These are phyloP conservation scores for Drosophila falleni DNA, from an alignment of 2,888 invertebrate genomes.

Conservation along the genomic window DNA sequence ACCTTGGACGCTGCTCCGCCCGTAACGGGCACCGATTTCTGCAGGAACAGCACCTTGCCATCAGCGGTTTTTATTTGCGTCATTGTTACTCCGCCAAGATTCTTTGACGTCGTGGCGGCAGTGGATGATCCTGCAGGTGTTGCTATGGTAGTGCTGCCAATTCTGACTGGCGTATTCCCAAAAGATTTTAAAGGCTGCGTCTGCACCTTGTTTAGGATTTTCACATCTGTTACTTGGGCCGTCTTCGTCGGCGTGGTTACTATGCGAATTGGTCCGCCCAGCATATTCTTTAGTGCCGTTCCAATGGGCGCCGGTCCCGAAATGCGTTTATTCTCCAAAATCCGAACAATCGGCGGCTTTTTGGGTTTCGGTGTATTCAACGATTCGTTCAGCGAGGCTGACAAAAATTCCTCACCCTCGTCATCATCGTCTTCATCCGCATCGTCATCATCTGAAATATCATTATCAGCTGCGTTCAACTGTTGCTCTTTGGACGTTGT, in stretches of 20 bases:
- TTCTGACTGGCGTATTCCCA: constrained; percentile 44
- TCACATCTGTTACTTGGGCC: constrained; percentile 51
- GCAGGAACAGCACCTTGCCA: constrained; percentile 86
- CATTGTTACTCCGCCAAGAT: constrained; percentile 52
- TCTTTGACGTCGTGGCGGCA: constrained; percentile 49
- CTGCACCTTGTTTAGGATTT: constrained; percentile 63
- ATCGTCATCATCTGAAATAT: constrained; percentile 43
- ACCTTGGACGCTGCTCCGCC: constrained; percentile 16
- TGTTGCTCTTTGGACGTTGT: constrained; percentile 59
- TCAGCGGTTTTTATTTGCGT: constrained; percentile 81
- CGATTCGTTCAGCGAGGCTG: constrained; percentile 46
- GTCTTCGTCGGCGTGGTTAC: constrained; percentile 39
- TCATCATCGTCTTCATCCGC: constrained; percentile 40
- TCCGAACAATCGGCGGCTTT: constrained; percentile 53
- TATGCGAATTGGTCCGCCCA: constrained; percentile 39
- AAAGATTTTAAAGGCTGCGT: constrained; percentile 44
- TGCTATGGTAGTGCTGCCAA: constrained; percentile 70
- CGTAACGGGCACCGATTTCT: constrained; percentile 69
- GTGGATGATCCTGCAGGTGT: constrained; percentile 13
- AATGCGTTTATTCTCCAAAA: constrained; percentile 69
- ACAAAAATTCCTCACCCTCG: constrained; percentile 9
- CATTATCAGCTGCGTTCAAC: constrained; percentile 39
- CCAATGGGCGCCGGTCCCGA: constrained; percentile 37
- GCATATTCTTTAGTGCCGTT: constrained; percentile 46
- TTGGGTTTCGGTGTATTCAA: constrained; percentile 76